Conservation (phyloP, 2,113 vertebrate genomes). For the Bostrychus sinensis region DNA sequence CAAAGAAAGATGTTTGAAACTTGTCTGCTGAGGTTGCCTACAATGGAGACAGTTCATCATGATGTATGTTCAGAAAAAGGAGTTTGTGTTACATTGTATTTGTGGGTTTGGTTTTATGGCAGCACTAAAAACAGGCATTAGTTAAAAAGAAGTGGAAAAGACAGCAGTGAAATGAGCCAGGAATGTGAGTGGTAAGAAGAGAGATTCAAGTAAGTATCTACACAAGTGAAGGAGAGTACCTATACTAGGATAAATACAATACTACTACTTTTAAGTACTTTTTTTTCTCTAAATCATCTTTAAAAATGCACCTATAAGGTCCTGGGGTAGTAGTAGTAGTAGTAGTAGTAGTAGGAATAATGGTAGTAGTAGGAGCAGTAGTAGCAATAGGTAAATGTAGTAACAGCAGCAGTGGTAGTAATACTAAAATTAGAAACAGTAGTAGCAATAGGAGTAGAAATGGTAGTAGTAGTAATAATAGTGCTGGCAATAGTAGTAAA, state of each 20-base stretch:
- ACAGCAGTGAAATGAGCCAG: slow-evolving; percentile 14
- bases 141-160: slow-evolving; percentile 32
- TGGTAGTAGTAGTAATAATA: too few relatives aligned
- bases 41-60: slow-evolving; percentile 41
- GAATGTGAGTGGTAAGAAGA: slow-evolving; percentile 9
- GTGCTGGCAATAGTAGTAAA: too few relatives aligned
- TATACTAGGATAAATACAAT: too few relatives aligned
- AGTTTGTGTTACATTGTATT: slow-evolving; percentile 39
- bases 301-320: too few relatives aligned
- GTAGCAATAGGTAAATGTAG: too few relatives aligned
- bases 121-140: slow-evolving; percentile 56
- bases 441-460: too few relatives aligned
- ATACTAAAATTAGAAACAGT: too few relatives aligned
- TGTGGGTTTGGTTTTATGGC: slow-evolving; percentile 47
- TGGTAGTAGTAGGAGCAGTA: background rate
- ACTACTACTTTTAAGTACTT: too few relatives aligned
- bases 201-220: slow-evolving; percentile 1
- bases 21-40: slow-evolving; percentile 20
- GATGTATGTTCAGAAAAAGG: slow-evolving; percentile 14
- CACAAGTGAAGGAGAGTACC: too few relatives aligned
- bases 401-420: too few relatives aligned
- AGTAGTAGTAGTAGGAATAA: background rate
- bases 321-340: background rate
- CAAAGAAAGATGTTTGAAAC: slow-evolving; percentile 17
- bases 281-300: background rate